Base-by-base conservation (phyloP, 2,797 vertebrate species). In the Brachymystax lenok region DNA sequence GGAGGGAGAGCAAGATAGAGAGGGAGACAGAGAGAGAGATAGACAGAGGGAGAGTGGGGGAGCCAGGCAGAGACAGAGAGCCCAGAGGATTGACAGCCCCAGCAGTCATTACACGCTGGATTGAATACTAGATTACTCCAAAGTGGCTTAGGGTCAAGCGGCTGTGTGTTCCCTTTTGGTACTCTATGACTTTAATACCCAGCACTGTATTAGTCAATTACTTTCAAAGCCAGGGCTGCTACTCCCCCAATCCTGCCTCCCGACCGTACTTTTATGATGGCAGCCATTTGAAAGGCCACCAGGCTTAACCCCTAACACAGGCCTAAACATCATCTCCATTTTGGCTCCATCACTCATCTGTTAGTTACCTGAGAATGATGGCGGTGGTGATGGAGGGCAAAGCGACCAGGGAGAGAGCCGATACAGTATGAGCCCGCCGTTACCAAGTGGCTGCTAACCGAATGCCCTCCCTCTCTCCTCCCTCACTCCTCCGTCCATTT, bases 111-210 rank as follows among this genome's bases (percentile, higher is more conserved):
- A 99, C 98, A 98, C 96, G 97, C 97, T 98, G 97, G 96, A 98
- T 98, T 99, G 97, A 98, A 99, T 99, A 96, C 96, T 97, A 98
- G 98, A 99, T 99, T 99, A 98, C 96, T 97, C 96, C 96, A 97
- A 98, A 99, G 97, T 99, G 97, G 96, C 96, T 98, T 93, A 95
- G 96, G 97, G 98, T 99, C 98, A 99, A 96, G 95, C 96, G 94
- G 95, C 96, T 96, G 95, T 96, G 95, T 98, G 96, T 97, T 98
- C 96, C 96, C 96, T 97, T 97, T 98, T 97, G 97, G 96, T 96
- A 97, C 96, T 97, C 96, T 95, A 97, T 97, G 97, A 97, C 97
- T 99, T 97, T 99, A 99, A 99, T 98, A 98, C 97, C 95, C 91
- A 87, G 96, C 95, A 97, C 96, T 96, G 97, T 98, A 98, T 99